phyloP scores from a whole-genome alignment of 2,888 invertebrate genomes.

The Thyatira batis region DNA sequence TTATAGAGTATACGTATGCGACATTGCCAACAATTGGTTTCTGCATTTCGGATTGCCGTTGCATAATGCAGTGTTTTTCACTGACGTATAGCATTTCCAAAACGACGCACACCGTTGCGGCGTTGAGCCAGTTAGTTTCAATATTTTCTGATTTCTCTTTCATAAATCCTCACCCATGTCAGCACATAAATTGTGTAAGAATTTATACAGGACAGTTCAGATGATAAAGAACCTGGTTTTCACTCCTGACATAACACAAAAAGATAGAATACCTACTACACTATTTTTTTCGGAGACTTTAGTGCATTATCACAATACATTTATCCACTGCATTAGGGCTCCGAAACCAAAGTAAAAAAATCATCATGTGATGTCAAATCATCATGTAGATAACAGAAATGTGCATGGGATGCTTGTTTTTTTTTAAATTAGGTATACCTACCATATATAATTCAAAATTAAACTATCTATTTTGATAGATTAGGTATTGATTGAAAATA shows the following conservation, averaged over 20 bases:
- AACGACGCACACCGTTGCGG: conserved; percentile 1
- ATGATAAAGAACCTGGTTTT: conserved; percentile 25
- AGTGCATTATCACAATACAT: not conserved
- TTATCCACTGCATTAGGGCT: too few relatives aligned
- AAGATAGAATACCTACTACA: conserved; percentile 17
- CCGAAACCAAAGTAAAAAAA: too few relatives aligned
- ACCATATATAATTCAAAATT: too few relatives aligned
- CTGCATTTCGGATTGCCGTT: conserved; percentile 5
- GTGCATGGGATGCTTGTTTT: too few relatives aligned
- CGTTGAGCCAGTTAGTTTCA: conserved; percentile 13
- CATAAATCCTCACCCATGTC: conserved; percentile 32
- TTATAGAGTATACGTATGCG: not conserved
- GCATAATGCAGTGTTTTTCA: not conserved
- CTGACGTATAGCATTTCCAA: conserved; percentile 8
- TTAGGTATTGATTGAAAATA: not conserved
- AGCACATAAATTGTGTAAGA: conserved; percentile 25
- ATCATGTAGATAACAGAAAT: too few relatives aligned
- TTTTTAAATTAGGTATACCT: too few relatives aligned
- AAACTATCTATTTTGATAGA: too few relatives aligned
- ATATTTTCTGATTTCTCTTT: conserved; percentile 21
- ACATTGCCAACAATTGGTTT: not conserved
- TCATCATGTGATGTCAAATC: too few relatives aligned
- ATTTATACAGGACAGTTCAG: conserved; percentile 25
- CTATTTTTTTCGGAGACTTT: not conserved
- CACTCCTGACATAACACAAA: conserved; percentile 15